Percentiles rank a stretch among this genome's conserved stretches.
These are phyloP conservation scores for Ceratina calcarata DNA, from an alignment of 1,140 invertebrate genomes.

Conservation along the genomic window DNA sequence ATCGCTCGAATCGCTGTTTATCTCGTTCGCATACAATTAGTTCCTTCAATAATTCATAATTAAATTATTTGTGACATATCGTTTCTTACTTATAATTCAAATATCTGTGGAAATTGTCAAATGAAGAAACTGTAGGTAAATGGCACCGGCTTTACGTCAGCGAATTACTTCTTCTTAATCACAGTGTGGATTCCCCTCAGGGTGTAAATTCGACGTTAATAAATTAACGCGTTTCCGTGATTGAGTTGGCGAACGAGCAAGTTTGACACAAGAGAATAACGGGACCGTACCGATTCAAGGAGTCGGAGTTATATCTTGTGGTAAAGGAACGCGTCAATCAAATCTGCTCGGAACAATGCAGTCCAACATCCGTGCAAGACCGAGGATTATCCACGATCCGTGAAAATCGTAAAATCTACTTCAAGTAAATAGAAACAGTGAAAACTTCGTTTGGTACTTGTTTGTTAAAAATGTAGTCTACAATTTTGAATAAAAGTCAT, in stretches of 20 bases:
- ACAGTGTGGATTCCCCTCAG: too few relatives aligned
- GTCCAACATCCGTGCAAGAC: not conserved
- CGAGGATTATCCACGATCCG: not conserved
- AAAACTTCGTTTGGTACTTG: too few relatives aligned
- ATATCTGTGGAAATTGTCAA: too few relatives aligned
- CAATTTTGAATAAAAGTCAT: too few relatives aligned
- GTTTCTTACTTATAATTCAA: too few relatives aligned
- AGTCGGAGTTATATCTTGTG: not conserved
- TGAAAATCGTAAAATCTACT: not conserved
- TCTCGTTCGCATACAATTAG: too few relatives aligned
- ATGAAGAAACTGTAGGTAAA: too few relatives aligned
- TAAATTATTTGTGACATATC: too few relatives aligned
- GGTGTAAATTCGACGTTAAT: not conserved
- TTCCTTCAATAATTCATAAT: too few relatives aligned
- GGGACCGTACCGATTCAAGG: not conserved
- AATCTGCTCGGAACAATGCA: conserved; percentile 1
- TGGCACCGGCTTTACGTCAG: too few relatives aligned
- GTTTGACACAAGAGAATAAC: not conserved
- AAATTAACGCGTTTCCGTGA: not conserved
- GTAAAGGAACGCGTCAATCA: not conserved
- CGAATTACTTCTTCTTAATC: not conserved
- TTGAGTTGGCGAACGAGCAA: not conserved
- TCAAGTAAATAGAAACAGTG: not conserved
- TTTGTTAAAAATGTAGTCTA: too few relatives aligned
- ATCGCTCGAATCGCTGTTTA: too few relatives aligned